Base-by-base conservation (phyloP, 2,888 invertebrate species). In the Chalcis sispes region DNA sequence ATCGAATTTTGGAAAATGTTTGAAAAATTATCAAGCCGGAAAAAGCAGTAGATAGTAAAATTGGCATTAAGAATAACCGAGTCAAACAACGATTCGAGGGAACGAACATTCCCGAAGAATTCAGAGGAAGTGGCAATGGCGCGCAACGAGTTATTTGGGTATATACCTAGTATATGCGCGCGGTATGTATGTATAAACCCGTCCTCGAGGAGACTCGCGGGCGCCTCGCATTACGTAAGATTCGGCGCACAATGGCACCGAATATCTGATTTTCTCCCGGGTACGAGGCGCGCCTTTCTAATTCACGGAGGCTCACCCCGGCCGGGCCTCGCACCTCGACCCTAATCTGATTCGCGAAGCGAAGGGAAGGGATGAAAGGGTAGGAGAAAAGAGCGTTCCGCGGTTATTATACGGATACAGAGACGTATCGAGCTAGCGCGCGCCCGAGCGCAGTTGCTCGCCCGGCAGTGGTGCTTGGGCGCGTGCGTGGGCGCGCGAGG, bases 271-370 rank as follows among this genome's bases (percentile, higher is more conserved):
- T 58, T 71, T 72, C 42, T 32, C 74, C 72, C 80, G 79, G 75
- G 81, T 79, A 72, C 73, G 77, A 79, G 80, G 80, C 79, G 5
- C 10, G 4, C 10, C n/a, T 3, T n/a, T 82, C 83, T 82, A 83
- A 85, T 82, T 83, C 83, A 80, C 65, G 79, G 75, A 77, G 76
- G 72, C 10, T 7, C 77, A 77, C 67, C 66, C 66, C 61, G 32
- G 23, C 67, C 42, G 72, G 79, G 79, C 72, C 79, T 36, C 46
- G 8, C n/a, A 15, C 5, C 77, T 59, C 54, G 59, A 59, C n/a
- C n/a, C 81, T 85, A 85, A 85, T 85, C 85, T 83, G 85, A 85
- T 85, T 80, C 80, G 81, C 81, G 81, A 80, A 82, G 79, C 71
- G 79, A 79, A n/a, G 71, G 80, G 80, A 81, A 82, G 79, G 64